A percentile compares a stretch with the other conserved stretches of the same genome.
These are phyloP conservation scores for Troides aeacus DNA, from an alignment of 2,888 invertebrate genomes.

Conservation along the genomic window DNA sequence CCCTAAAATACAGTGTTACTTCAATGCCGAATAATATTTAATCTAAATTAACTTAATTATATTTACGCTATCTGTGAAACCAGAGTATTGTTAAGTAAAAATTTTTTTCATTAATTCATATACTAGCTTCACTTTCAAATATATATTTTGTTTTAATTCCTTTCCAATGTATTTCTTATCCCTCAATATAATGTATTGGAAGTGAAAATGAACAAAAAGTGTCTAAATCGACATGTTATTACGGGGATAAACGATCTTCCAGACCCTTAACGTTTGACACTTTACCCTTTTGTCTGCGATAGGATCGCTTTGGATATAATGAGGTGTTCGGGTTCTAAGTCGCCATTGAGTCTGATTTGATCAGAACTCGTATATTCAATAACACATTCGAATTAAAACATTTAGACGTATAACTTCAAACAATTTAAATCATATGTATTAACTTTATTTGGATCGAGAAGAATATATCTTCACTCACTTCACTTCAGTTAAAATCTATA, in stretches of 20 bases:
- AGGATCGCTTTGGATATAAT: conserved; percentile 32
- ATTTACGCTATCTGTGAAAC: too few species aligned
- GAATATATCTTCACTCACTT: neutral
- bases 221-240: conserved; percentile 29
- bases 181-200: neutral
- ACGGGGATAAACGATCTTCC: conserved; percentile 36
- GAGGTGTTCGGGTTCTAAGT: conserved; percentile 23
- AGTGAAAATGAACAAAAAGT: conserved; percentile 9
- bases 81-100: too few species aligned
- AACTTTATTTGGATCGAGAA: neutral
- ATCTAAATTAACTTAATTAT: neutral
- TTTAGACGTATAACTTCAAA: neutral
- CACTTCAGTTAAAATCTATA: too few species aligned
- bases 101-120: too few species aligned
- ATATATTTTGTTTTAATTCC: neutral
- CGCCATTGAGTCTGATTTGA: conserved; percentile 14
- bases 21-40: neutral
- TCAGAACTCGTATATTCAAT: conserved; percentile 21
- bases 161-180: neutral
- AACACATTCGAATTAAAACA: conserved; percentile 12
- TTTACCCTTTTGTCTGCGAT: conserved; percentile 33
- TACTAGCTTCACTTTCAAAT: neutral
- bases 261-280: conserved; percentile 32
- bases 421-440: neutral
- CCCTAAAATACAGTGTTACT: conserved; percentile 5